Percentiles rank a stretch among this genome's conserved stretches.
Evolutionary conservation across 1,140 invertebrate genomes (phyloP).

Genomic region (Hylaeus volcanicus): DNA sequence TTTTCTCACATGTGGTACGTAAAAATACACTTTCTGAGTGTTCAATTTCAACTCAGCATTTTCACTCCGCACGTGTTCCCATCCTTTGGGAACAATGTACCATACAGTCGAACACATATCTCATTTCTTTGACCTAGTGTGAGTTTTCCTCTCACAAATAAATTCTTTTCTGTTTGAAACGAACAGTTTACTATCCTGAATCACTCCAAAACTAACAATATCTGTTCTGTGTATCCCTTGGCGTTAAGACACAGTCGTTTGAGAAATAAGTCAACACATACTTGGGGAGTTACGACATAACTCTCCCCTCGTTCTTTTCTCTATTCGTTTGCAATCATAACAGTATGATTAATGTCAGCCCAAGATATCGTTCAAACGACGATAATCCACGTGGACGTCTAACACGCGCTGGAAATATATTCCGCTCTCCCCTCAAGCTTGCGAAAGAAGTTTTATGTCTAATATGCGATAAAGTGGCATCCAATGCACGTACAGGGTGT

Average conservation of each 20-base stretch:
- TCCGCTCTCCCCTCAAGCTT: background rate
- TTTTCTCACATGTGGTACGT: too few relatives aligned
- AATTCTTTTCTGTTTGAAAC: background rate
- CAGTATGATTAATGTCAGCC: slow-evolving; percentile 39
- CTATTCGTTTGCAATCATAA: background rate
- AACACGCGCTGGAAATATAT: slow-evolving; percentile 62
- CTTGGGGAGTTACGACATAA: background rate
- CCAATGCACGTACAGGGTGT: slow-evolving; percentile 56
- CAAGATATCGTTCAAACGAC: slow-evolving; percentile 20
- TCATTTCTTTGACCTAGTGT: background rate
- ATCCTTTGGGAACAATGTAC: background rate
- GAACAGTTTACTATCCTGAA: background rate
- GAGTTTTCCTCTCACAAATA: background rate
- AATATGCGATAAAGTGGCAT: slow-evolving; percentile 72
- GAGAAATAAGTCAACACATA: background rate
- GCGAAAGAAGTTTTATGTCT: slow-evolving; percentile 70
- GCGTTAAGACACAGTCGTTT: background rate
- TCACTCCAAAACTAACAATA: background rate
- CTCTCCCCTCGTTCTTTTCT: background rate
- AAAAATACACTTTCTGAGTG: too few relatives aligned
- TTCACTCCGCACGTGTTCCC: too few relatives aligned
- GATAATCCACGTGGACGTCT: slow-evolving; percentile 59
- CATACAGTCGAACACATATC: background rate
- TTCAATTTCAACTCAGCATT: too few relatives aligned
- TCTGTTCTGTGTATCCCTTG: background rate